Evolutionary conservation across 2,888 invertebrate species (phyloP).

Genomic region (Netelia melanura): DNA sequence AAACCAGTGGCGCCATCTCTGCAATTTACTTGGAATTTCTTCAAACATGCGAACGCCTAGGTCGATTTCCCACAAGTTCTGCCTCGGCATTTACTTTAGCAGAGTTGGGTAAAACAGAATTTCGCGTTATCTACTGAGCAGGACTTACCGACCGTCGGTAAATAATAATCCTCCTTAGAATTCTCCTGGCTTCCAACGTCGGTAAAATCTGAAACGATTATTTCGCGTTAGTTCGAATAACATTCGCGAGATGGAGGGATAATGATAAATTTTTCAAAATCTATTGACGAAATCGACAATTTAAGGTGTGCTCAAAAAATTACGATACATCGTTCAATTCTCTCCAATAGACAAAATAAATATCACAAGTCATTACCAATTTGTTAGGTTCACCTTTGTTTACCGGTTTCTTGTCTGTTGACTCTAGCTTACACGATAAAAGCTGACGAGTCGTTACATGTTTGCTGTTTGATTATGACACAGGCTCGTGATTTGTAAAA

Average conservation of each 20-base stretch:
- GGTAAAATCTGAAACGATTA: not conserved
- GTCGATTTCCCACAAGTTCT: not conserved
- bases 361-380: conserved; percentile 32
- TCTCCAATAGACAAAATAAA: conserved; percentile 34
- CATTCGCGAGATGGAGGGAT: conserved; percentile 33
- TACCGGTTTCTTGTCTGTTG: conserved; percentile 18
- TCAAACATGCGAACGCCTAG: not conserved
- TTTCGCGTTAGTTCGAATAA: not conserved
- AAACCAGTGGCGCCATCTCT: conserved; percentile 9
- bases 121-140: not conserved
- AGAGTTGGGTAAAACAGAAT: conserved; percentile 9
- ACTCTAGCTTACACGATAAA: conserved; percentile 8
- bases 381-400: conserved; percentile 30
- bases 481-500: conserved; percentile 47
- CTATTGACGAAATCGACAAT: not conserved
- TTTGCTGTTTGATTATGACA: conserved; percentile 53
- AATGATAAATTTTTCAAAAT: not conserved
- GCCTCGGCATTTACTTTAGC: not conserved
- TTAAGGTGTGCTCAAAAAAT: not conserved
- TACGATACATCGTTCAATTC: conserved; percentile 20
- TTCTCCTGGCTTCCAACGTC: not conserved
- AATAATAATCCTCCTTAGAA: not conserved
- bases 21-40: not conserved
- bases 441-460: conserved; percentile 20
- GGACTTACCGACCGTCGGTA: not conserved